Evolutionary conservation across 2,888 invertebrate genomes (phyloP).

Genomic region (Epiblema foenella): DNA sequence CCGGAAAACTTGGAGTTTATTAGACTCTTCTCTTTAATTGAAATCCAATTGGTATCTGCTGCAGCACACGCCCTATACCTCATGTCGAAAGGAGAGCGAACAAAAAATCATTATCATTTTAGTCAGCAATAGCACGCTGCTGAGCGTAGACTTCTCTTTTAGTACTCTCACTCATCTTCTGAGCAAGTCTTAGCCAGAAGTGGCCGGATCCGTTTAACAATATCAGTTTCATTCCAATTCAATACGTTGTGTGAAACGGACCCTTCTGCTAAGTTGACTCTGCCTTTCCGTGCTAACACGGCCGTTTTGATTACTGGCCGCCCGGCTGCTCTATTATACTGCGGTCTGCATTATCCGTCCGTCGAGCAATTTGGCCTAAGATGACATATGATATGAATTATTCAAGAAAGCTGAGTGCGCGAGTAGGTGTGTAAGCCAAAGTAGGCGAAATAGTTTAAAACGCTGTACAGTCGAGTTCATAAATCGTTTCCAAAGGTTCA

Average conservation of each 20-base stretch:
- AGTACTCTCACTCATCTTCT: background rate
- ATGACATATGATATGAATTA: background rate
- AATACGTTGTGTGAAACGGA: background rate
- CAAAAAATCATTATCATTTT: background rate
- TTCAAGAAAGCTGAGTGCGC: constrained; percentile 9
- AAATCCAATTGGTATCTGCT: background rate
- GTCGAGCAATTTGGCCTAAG: constrained; percentile 5
- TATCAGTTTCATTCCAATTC: background rate
- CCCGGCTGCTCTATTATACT: constrained; percentile 5
- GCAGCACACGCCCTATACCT: background rate
- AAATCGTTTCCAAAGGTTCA: too few species aligned
- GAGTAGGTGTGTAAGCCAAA: background rate
- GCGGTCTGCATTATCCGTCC: constrained; percentile 8
- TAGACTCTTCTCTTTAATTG: background rate
- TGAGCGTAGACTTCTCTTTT: background rate
- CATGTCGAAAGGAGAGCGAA: background rate
- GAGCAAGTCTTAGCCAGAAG: too few species aligned
- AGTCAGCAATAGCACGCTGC: background rate
- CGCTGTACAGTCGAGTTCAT: too few species aligned
- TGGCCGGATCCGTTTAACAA: background rate
- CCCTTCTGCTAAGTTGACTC: background rate
- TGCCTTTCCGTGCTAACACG: constrained; percentile 2
- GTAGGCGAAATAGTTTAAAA: too few species aligned
- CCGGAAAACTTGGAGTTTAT: background rate
- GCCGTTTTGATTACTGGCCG: constrained; percentile 5